Percentiles rank a stretch among this genome's conserved stretches.
Conservation (phyloP, 1,140 invertebrate species). For the Parasteatoda tepidariorum region DNA sequence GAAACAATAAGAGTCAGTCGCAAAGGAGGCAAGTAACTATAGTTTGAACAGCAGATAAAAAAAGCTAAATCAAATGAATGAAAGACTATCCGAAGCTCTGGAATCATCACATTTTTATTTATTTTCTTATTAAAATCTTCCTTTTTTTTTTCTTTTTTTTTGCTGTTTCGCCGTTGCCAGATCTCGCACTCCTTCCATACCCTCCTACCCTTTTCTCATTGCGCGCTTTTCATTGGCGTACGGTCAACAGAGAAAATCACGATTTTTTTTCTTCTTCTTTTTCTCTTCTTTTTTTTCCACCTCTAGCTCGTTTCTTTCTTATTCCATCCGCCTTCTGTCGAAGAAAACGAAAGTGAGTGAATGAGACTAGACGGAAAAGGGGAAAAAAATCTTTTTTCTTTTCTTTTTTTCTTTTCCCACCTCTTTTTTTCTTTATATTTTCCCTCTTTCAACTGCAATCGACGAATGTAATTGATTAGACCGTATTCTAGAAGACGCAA, state of each 20-base stretch:
- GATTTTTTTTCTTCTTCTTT: slow-evolving; percentile 28
- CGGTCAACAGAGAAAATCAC: slow-evolving; percentile 55
- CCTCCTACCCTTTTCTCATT: slow-evolving; percentile 11
- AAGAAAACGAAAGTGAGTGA: slow-evolving; percentile 58
- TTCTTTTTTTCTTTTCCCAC: not conserved
- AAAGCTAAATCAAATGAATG: no score
- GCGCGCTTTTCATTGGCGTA: slow-evolving; percentile 49
- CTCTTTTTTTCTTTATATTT: slow-evolving; percentile 40
- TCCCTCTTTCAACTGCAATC: slow-evolving; percentile 57
- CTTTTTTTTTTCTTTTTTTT: slow-evolving; percentile 17
- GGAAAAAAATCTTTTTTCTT: slow-evolving; percentile 5
- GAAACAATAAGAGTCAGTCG: no score
- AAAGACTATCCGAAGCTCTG: slow-evolving; percentile 28
- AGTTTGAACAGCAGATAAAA: no score
- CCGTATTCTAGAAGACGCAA: slow-evolving; percentile 57
- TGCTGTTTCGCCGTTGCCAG: not conserved
- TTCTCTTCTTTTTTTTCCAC: not conserved
- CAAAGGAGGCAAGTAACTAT: no score
- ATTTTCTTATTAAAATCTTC: slow-evolving; percentile 47
- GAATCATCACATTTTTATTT: slow-evolving; percentile 33
- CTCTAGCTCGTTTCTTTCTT: slow-evolving; percentile 7
- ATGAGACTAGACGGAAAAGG: slow-evolving; percentile 15
- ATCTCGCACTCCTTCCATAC: not conserved
- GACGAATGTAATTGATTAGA: slow-evolving; percentile 59
- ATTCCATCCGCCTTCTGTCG: slow-evolving; percentile 17